phyloP scores from a whole-genome alignment of 2,888 invertebrate genomes.

The Conchocele bisecta region DNA sequence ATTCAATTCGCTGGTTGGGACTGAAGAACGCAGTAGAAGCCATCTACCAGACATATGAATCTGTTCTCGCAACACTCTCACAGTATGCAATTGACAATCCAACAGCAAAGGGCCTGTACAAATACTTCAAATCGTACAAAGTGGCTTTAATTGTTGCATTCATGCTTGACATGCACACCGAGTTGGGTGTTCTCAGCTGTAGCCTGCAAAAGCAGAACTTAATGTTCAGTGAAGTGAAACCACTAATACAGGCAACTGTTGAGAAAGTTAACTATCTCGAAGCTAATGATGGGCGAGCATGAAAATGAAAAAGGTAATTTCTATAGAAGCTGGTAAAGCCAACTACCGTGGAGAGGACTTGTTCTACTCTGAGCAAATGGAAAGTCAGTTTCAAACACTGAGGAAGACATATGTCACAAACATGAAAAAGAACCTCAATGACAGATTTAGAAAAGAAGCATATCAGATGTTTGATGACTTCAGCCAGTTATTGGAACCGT shows the following conservation, averaged over 20 bases:
- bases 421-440: slow-evolving; percentile 30
- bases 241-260: slow-evolving; percentile 26
- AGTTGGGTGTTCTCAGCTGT: slow-evolving; percentile 10
- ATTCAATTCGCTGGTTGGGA: slow-evolving; percentile 50
- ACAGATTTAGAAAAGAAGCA: slow-evolving; percentile 27
- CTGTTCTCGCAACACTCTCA: slow-evolving; percentile 37
- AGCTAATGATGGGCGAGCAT: slow-evolving; percentile 6
- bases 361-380: slow-evolving; percentile 7
- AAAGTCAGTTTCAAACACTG: slow-evolving; percentile 25
- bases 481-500: slow-evolving; percentile 18
- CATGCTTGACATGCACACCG: slow-evolving; percentile 31
- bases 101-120: slow-evolving; percentile 16
- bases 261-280: slow-evolving; percentile 11
- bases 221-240: slow-evolving; percentile 28
- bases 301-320: background rate
- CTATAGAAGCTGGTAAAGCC: slow-evolving; percentile 1
- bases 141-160: slow-evolving; percentile 24
- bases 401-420: slow-evolving; percentile 11
- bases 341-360: slow-evolving; percentile 23
- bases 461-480: slow-evolving; percentile 20
- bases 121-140: slow-evolving; percentile 26
- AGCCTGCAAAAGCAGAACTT: slow-evolving; percentile 28
- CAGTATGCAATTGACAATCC: slow-evolving; percentile 38
- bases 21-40: slow-evolving; percentile 47
- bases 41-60: slow-evolving; percentile 37